Conservation (phyloP, 2,888 invertebrate genomes). For the Graphium colonna region DNA sequence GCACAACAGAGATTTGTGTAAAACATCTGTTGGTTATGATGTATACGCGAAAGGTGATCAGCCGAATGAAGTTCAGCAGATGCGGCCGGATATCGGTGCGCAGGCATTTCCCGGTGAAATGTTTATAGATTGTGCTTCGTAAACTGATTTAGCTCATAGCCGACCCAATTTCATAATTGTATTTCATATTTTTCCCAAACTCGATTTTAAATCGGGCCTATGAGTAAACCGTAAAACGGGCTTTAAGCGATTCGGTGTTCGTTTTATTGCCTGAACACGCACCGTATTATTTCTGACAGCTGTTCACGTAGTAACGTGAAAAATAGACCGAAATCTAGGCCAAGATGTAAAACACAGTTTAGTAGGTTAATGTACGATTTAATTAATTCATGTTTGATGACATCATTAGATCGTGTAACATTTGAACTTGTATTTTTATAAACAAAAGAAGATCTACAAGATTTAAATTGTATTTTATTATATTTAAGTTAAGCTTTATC, state of each 20-base stretch:
- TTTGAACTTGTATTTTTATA: too few relatives aligned
- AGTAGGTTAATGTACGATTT: background rate
- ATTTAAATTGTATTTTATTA: too few relatives aligned
- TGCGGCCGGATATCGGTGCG: constrained; percentile 2
- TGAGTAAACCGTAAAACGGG: constrained; percentile 35
- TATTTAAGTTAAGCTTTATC: too few relatives aligned
- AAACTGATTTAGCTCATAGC: constrained; percentile 42
- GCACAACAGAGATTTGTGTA: too few relatives aligned
- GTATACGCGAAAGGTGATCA: constrained; percentile 4
- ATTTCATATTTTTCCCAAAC: constrained; percentile 41
- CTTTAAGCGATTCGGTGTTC: constrained; percentile 35
- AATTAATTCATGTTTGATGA: background rate
- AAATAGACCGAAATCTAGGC: background rate
- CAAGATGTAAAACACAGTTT: background rate
- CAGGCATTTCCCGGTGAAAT: constrained; percentile 17
- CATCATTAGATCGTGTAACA: too few relatives aligned
- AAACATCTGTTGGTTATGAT: background rate
- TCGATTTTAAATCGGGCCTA: constrained; percentile 36
- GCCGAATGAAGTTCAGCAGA: constrained; percentile 11
- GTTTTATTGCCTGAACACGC: constrained; percentile 28
- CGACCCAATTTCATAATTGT: constrained; percentile 51
- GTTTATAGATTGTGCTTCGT: constrained; percentile 33
- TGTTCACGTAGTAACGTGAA: background rate
- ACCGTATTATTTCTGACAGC: constrained; percentile 17
- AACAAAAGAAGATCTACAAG: too few relatives aligned